Evolutionary conservation across 2,113 vertebrate genomes (phyloP).

Genomic region (Limnothrissa miodon): DNA sequence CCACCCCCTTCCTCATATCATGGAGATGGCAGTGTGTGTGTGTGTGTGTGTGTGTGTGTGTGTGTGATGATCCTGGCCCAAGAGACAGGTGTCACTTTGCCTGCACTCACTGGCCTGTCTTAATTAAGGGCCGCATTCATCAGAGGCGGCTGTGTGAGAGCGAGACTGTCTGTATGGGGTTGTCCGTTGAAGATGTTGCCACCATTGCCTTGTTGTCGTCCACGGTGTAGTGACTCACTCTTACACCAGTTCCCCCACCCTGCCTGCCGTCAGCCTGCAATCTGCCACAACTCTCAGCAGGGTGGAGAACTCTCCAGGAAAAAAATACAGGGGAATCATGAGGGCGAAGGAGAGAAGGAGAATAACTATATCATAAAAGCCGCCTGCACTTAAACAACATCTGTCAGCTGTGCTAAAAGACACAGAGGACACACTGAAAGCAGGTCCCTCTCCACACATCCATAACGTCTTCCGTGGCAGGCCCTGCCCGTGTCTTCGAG

Average conservation of each 20-base stretch:
- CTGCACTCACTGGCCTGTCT: slow-evolving; percentile 48
- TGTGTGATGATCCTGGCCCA: slow-evolving; percentile 11
- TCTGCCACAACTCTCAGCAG: not conserved
- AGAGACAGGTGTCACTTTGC: slow-evolving; percentile 48
- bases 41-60: slow-evolving; percentile 35
- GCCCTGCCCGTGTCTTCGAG: not conserved
- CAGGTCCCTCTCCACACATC: not conserved
- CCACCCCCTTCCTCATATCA: slow-evolving; percentile 20
- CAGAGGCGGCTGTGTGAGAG: slow-evolving; percentile 47
- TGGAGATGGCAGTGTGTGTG: slow-evolving; percentile 26
- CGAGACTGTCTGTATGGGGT: slow-evolving; percentile 28
- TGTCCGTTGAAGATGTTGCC: slow-evolving; percentile 34
- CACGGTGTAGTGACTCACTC: slow-evolving; percentile 5
- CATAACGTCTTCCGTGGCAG: not conserved
- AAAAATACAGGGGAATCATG: not conserved
- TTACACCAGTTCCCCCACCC: not conserved
- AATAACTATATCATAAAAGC: not conserved
- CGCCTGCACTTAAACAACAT: slow-evolving; percentile 8
- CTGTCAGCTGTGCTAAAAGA: not conserved
- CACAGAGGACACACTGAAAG: not conserved
- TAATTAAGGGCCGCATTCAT: slow-evolving; percentile 64
- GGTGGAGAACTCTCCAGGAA: not conserved
- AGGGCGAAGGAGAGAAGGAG: not conserved
- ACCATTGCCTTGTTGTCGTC: not conserved
- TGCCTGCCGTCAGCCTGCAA: slow-evolving; percentile 18